These are phyloP conservation scores for Neosilurus hyrtlii DNA, from an alignment of 2,797 vertebrate genomes.

Conservation along the genomic window DNA sequence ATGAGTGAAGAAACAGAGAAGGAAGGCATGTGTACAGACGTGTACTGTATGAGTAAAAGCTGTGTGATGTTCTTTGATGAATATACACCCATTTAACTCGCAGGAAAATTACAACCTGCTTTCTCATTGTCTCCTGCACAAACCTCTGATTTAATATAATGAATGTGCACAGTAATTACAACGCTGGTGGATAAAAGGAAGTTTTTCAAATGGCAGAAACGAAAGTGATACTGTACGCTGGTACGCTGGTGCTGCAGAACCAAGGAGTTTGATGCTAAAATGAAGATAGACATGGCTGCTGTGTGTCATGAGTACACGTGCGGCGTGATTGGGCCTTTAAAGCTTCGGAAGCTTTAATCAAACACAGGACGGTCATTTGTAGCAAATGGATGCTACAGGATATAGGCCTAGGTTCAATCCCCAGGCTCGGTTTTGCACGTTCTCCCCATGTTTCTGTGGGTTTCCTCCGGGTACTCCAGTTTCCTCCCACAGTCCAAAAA, in stretches of 20 bases:
- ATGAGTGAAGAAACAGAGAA: background rate
- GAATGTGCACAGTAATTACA: constrained; percentile 29
- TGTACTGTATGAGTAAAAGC: background rate
- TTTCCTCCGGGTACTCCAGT: no score
- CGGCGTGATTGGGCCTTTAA: background rate
- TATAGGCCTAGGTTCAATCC: background rate
- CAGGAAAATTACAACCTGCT: constrained; percentile 27
- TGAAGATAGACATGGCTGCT: constrained; percentile 16
- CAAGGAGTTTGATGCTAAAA: background rate
- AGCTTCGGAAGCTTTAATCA: background rate
- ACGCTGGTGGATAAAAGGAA: background rate
- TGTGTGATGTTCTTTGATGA: background rate
- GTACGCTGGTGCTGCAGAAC: background rate
- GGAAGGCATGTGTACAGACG: background rate
- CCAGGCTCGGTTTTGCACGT: no score
- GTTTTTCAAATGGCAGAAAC: constrained; percentile 15
- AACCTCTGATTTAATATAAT: constrained; percentile 31
- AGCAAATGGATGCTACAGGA: background rate
- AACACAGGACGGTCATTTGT: constrained; percentile 1
- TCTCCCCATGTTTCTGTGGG: no score
- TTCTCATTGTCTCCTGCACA: constrained; percentile 15
- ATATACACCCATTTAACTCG: background rate
- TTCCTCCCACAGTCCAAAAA: no score
- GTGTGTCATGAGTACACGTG: background rate
- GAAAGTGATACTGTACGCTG: background rate